phyloP scores from a whole-genome alignment of 2,888 invertebrate genomes.

The Lycia hirtaria region DNA sequence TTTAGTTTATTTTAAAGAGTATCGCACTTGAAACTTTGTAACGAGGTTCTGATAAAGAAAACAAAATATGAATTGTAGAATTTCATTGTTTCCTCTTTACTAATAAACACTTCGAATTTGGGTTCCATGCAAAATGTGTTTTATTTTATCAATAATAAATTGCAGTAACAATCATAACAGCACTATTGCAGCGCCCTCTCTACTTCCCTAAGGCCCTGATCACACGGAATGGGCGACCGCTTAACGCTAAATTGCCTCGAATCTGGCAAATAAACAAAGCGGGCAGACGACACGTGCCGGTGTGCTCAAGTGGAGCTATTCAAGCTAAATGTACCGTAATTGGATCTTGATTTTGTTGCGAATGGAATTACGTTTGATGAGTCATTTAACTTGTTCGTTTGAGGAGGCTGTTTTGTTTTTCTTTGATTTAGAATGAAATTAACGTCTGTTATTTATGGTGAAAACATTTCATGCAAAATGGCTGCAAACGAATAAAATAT shows the following conservation, averaged over 20 bases:
- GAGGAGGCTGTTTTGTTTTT: conserved; percentile 1
- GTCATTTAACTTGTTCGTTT: conserved; percentile 42
- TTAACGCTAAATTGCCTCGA: conserved; percentile 78
- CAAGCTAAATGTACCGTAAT: conserved; percentile 78
- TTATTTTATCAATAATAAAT: background rate
- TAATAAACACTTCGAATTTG: no score
- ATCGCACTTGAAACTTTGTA: no score
- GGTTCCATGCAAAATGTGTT: no score
- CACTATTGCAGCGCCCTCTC: background rate
- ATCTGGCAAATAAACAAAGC: conserved; percentile 76
- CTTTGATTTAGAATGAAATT: background rate
- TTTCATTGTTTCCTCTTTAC: no score
- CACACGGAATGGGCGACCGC: conserved; percentile 56
- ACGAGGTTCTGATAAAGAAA: no score
- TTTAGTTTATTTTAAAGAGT: no score
- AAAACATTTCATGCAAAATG: no score
- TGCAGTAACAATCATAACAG: background rate
- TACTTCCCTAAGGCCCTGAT: background rate
- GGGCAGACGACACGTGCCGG: conserved; percentile 67
- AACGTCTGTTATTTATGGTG: no score
- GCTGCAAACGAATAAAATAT: no score
- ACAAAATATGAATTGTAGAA: no score
- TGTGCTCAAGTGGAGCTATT: conserved; percentile 64
- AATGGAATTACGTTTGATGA: conserved; percentile 52
- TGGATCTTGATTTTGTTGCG: conserved; percentile 73